Evolutionary conservation across 2,113 vertebrate genomes (phyloP), one percentile per base, ranked within the genome.

Genomic region (Salvelinus fontinalis): DNA sequence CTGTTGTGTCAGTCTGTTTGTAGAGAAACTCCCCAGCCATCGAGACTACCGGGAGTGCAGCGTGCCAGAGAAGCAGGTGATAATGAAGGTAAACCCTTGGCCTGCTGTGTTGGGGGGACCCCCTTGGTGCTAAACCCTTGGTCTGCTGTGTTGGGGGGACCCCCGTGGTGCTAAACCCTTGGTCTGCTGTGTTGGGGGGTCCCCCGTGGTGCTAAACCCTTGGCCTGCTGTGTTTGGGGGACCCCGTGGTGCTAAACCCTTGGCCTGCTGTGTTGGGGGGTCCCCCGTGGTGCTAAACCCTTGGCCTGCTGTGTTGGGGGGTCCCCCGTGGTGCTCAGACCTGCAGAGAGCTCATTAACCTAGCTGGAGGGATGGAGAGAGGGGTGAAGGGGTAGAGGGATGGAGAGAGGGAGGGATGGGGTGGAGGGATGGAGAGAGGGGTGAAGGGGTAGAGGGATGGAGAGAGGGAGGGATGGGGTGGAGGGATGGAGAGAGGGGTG

Each of bases 21-120:
- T 99, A 48, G 97, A 99, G 93, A 98, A 99, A 83, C 92, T 99
- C 70, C 97, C 97, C 3, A 79, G 75, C 70, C 97, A 99, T 87
- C 90, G 95, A 88, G 96, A 99, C 85, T 99, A 99, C 84, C 95
- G 96, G 84, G 94, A 96, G 67, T 96, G 96, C 88, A 93, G 92
- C 67, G 88, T 97, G 26, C 97, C 97, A 0, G 97, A 98, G 86
- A 99, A 98, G 77, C 95, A 97, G 87, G 94, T 95, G 76, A 98
- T 98, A 89, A 97, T 98, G 94, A 98, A 98, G 97, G 97, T 97
- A 94, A 72, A 27, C 20, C 44, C 20, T 29, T 24, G 44, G 0
- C 22, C 4, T 29, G 8, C 26, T 67, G 26, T 11, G 65, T 24
- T 14, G 64, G 26, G 14, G 26, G 12, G 24, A 26, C 65, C 13